Evolutionary conservation across 2,888 invertebrate genomes (phyloP), one percentile per base, ranked within the genome.

Genomic region (Apamea epomidion): DNA sequence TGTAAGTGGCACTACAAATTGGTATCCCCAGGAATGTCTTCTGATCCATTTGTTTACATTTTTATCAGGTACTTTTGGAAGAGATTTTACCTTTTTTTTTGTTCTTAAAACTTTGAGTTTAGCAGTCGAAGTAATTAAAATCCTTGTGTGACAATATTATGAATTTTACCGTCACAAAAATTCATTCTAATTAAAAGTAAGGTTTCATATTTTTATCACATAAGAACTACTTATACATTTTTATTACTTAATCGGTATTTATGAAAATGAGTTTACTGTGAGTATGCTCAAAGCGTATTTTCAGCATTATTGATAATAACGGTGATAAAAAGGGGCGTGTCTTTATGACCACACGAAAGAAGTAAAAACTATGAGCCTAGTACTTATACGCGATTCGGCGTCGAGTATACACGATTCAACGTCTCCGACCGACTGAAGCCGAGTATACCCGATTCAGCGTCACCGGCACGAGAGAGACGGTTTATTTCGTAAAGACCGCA

Each of bases 111-210:
- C 0, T 42, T 54, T 54, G 42, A 29, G 29, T 42, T 51, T 21
- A 48, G 18, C 62, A 14, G 21, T 21, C 1, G 8, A 64, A 42
- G 29, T 21, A 45, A 45, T 29, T 42, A 29, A 62, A 16, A 58
- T 71, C 65, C 6, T 58, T 48, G 29, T 42, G 2, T 29, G 32
- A 21, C 54, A 29, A 64, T 64, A 54, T 16, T 58, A 65, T n/a
- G 32, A 45, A 58, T 7, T 42, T 42, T 42, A 42, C 25, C 32
- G 65, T 67, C 80, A 71, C 25, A 25, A 65, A 79, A 70, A 48
- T 78, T 62, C 2, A 67, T 48, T 21, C 21, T 7, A 18, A 7
- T 65, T 7, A 21, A 51, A 60, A 51, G 21, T 16, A 29, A 32
- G 25, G 5, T n/a, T 37, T 74, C 29, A n/a, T 32, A 21, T 51